phyloP scores from a whole-genome alignment of 1,140 invertebrate species.

The Rhopalosiphum maidis region DNA sequence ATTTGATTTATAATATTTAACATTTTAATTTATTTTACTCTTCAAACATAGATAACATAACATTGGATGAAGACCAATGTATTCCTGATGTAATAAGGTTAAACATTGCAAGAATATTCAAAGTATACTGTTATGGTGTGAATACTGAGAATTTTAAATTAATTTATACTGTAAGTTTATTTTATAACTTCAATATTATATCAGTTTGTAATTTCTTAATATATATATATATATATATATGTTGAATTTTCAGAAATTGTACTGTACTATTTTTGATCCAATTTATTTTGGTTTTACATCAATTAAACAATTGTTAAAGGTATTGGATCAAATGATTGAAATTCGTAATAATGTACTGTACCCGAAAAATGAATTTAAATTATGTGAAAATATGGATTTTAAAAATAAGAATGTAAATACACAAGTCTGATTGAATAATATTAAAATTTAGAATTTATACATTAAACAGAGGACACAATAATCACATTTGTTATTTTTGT shows the following conservation, averaged over 20 bases:
- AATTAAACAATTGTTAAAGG: not conserved
- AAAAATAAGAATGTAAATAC: not conserved
- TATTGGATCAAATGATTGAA: not conserved
- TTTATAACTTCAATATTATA: not conserved
- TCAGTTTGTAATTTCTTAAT: not conserved
- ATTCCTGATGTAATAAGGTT: not conserved
- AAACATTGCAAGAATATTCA: not conserved
- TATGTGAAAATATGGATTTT: not conserved
- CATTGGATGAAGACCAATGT: not conserved
- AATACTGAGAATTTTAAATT: conserved; percentile 25
- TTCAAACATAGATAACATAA: not conserved
- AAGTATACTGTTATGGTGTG: not conserved
- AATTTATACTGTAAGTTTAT: conserved; percentile 26
- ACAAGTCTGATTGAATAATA: not conserved
- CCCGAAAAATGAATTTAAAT: not conserved
- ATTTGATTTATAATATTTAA: not conserved
- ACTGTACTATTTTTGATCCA: not conserved
- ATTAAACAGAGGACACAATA: not conserved
- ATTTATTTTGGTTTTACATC: not conserved
- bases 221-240: not conserved
- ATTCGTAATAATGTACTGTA: conserved; percentile 26
- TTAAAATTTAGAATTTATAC: not conserved
- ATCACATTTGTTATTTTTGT: not conserved
- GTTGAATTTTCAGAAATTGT: not conserved
- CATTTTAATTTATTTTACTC: not conserved